phyloP scores from a whole-genome alignment of 2,888 invertebrate genomes.

The Pristionchus entomophagus region DNA sequence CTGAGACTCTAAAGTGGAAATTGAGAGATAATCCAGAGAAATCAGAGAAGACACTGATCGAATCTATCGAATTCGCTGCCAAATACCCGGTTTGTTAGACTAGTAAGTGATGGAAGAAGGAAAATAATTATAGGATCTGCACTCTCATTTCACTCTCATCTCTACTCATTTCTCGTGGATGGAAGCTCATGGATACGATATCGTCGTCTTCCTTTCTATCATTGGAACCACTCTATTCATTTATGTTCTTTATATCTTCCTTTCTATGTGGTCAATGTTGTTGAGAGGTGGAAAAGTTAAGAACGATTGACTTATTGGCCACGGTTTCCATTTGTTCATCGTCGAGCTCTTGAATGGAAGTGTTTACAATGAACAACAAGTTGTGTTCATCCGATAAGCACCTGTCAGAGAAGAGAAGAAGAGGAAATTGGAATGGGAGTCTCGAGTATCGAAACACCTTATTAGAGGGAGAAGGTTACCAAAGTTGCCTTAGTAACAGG shows the following conservation, averaged over 20 bases:
- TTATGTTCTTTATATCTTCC: neutral
- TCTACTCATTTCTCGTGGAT: no score
- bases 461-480: neutral
- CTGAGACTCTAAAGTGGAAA: neutral
- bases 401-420: no score
- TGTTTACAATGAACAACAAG: no score
- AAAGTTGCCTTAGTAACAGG: conserved; percentile 34
- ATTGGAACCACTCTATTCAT: neutral
- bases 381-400: no score
- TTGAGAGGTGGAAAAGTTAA: neutral
- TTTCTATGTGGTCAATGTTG: neutral
- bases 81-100: neutral
- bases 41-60: neutral
- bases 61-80: neutral
- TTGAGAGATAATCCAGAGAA: neutral
- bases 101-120: neutral
- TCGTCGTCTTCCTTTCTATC: neutral
- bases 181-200: neutral
- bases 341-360: neutral
- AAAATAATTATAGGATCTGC: neutral
- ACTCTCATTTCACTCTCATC: neutral
- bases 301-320: neutral
- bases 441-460: neutral
- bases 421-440: neutral
- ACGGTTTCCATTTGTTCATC: no score